Conservation (phyloP, 2,113 vertebrate species). For the Oenanthe melanoleuca region DNA sequence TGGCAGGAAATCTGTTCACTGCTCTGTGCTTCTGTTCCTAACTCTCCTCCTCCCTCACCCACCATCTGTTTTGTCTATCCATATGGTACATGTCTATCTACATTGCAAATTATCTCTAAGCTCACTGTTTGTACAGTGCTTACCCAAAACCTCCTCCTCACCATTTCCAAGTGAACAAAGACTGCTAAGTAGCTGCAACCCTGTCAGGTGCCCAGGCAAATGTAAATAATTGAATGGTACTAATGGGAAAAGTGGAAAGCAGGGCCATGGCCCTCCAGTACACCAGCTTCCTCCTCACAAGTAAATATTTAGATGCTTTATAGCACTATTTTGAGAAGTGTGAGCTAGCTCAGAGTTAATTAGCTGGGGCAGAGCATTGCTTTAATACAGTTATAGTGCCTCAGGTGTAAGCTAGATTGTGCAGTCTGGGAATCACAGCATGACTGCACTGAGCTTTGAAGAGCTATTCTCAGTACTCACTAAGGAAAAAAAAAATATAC, state of each 20-base stretch:
- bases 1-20: constrained; percentile 15
- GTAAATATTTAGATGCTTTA: background rate
- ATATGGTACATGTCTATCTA: constrained; percentile 34
- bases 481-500: background rate
- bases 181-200: background rate
- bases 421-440: background rate
- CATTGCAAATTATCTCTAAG: constrained; percentile 25
- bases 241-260: background rate
- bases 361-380: background rate
- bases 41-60: background rate
- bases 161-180: background rate
- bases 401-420: background rate
- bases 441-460: background rate
- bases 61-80: constrained; percentile 44
- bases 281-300: background rate
- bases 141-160: background rate
- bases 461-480: background rate
- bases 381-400: background rate
- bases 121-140: background rate
- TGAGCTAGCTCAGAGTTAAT: constrained; percentile 18
- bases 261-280: background rate
- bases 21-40: constrained; percentile 23
- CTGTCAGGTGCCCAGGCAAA: background rate
- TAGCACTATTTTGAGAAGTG: background rate
- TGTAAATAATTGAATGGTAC: background rate